These are phyloP conservation scores for Aplidium turbinatum DNA, from an alignment of 23 tunicate species.

Conservation along the genomic window DNA sequence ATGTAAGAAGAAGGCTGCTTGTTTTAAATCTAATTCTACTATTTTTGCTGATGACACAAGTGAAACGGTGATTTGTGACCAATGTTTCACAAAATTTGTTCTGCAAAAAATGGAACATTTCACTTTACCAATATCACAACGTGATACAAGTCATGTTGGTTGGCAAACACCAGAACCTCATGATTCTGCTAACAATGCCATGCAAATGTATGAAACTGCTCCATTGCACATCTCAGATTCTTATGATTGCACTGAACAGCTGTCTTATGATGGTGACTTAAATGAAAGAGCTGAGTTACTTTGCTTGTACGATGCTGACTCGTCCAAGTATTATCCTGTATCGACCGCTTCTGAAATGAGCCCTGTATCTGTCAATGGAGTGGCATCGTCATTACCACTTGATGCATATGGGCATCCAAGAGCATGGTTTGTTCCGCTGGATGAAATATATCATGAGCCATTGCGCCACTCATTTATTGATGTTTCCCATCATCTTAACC, in stretches of 20 bases:
- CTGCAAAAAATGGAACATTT: no score
- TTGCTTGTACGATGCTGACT: no score
- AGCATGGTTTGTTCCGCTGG: slow-evolving; percentile 87
- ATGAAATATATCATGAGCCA: slow-evolving; percentile 61
- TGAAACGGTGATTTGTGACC: no score
- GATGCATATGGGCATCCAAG: slow-evolving; percentile 56
- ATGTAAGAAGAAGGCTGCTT: no score
- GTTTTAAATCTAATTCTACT: no score
- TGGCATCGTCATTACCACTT: slow-evolving; percentile 26
- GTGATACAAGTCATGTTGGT: neutral
- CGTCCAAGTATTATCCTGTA: neutral
- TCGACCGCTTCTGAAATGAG: neutral
- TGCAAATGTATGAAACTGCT: slow-evolving; percentile 18
- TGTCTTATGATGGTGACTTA: neutral
- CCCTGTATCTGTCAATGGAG: neutral
- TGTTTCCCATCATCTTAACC: slow-evolving; percentile 40
- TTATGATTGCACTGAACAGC: neutral
- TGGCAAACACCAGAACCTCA: no score
- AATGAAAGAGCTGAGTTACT: neutral
- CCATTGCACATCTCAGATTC: neutral
- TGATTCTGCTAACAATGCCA: neutral
- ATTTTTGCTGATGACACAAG: no score
- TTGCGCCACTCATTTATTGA: slow-evolving; percentile 73
- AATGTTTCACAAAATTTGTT: no score
- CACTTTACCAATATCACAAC: neutral